Evolutionary conservation across 1,140 invertebrate species (phyloP).

Genomic region (Zophobas morio): DNA sequence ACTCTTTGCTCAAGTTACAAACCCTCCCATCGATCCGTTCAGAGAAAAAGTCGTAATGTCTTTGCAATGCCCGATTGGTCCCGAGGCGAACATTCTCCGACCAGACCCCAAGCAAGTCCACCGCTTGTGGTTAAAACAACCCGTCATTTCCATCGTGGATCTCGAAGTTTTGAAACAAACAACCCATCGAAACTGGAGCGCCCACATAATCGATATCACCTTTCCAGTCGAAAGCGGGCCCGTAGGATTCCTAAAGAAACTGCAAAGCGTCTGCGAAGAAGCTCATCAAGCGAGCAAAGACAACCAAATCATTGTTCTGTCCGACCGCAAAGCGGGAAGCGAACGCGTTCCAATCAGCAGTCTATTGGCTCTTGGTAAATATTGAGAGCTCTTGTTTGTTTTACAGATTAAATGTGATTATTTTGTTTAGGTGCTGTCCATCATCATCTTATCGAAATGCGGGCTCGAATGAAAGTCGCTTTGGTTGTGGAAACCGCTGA

Average conservation of each 20-base stretch:
- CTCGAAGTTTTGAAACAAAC: conserved; percentile 90
- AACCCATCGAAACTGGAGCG: conserved; percentile 92
- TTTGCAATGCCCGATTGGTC: conserved; percentile 90
- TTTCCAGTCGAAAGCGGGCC: conserved; percentile 83
- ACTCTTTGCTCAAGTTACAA: conserved; percentile 99
- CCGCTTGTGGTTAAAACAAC: conserved; percentile 93
- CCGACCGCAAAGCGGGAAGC: conserved; percentile 82
- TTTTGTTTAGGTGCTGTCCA: conserved; percentile 83
- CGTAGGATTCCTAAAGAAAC: conserved; percentile 81
- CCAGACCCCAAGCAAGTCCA: conserved; percentile 88
- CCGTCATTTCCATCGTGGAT: conserved; percentile 93
- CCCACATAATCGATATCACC: conserved; percentile 92
- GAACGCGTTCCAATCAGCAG: conserved; percentile 85
- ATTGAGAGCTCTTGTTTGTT: background rate
- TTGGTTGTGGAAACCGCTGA: conserved; percentile 95
- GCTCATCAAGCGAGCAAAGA: conserved; percentile 87
- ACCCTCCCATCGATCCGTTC: conserved; percentile 99
- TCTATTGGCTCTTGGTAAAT: conserved; percentile 83
- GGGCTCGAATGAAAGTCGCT: conserved; percentile 96
- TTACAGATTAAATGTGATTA: background rate
- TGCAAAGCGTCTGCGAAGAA: conserved; percentile 86
- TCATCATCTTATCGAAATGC: conserved; percentile 95
- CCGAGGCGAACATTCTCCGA: conserved; percentile 95
- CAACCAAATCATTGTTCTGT: conserved; percentile 91
- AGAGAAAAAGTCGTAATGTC: conserved; percentile 99